Evolutionary conservation across 2,888 invertebrate genomes (phyloP).

Genomic region (Acanthosepion pharaonis): DNA sequence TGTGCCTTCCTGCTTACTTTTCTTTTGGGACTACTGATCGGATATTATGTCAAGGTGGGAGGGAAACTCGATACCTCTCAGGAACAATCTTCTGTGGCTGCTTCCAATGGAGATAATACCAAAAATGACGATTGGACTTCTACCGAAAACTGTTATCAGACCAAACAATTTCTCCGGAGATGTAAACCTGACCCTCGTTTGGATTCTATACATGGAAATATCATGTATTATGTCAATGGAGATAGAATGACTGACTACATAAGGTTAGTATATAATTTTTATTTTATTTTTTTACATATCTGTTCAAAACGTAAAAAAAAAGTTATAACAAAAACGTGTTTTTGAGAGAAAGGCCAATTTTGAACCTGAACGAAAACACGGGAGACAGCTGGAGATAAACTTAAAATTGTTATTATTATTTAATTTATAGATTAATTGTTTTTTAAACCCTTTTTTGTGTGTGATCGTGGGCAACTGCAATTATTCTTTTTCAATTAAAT

Average conservation of each 20-base stretch:
- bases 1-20: constrained; percentile 5
- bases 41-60: background rate
- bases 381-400: too few species aligned
- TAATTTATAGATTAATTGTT: too few species aligned
- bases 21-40: constrained; percentile 39
- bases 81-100: background rate
- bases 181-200: constrained; percentile 11
- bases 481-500: too few species aligned
- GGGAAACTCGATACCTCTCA: too few species aligned
- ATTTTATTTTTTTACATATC: too few species aligned
- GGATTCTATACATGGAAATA: constrained; percentile 44
- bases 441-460: too few species aligned
- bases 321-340: too few species aligned
- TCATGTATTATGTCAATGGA: constrained; percentile 43
- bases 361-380: too few species aligned
- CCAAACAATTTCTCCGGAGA: background rate
- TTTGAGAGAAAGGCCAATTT: too few species aligned
- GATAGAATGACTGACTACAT: constrained; percentile 33
- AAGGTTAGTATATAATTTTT: background rate
- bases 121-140: background rate
- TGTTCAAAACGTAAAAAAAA: too few species aligned
- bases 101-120: background rate
- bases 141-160: background rate
- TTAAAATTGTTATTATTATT: too few species aligned
- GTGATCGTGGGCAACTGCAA: too few species aligned